These are phyloP conservation scores for Cerastis rubricosa DNA, from an alignment of 2,888 invertebrate genomes.

Conservation along the genomic window DNA sequence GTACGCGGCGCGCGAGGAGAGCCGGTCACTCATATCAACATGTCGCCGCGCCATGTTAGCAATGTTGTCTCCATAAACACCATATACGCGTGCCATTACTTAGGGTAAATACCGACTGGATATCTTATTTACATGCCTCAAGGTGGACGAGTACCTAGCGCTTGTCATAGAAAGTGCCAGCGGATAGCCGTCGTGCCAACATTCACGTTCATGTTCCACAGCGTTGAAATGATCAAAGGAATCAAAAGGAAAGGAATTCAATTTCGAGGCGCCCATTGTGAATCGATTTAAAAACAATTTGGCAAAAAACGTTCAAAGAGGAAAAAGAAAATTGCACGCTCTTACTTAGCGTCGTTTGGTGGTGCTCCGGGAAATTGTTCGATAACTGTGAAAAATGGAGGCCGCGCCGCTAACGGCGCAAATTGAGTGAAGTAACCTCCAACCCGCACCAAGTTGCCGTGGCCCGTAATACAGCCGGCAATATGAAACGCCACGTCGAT, in stretches of 20 bases:
- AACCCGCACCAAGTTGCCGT: conserved; percentile 52
- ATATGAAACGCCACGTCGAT: conserved; percentile 65
- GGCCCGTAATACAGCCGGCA: conserved; percentile 61
- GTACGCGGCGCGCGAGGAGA: conserved; percentile 62
- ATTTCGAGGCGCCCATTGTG: conserved; percentile 19
- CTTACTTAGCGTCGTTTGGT: conserved; percentile 82
- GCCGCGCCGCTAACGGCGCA: conserved; percentile 82
- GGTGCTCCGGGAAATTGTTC: conserved; percentile 78
- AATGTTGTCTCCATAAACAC: conserved; percentile 66
- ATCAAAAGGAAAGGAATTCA: conserved; percentile 23
- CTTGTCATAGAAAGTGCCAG: conserved; percentile 36
- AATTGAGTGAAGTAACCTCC: conserved; percentile 85
- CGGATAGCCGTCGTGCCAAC: conserved; percentile 9
- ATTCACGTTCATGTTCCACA: conserved; percentile 3
- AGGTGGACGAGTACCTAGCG: conserved; percentile 58
- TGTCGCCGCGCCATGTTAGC: conserved; percentile 64
- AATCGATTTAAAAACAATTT: conserved; percentile 18
- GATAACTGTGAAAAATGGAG: conserved; percentile 88
- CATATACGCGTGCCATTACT: conserved; percentile 72
- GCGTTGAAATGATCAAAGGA: conserved; percentile 11
- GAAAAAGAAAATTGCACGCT: conserved; percentile 74
- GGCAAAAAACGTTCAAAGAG: conserved; percentile 49
- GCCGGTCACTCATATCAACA: conserved; percentile 61
- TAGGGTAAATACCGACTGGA: conserved; percentile 70
- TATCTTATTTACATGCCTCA: conserved; percentile 72